A percentile compares a stretch with the other conserved stretches of the same genome.
phyloP scores from a whole-genome alignment of 2,888 invertebrate genomes.

The Falcaria lacertinaria region DNA sequence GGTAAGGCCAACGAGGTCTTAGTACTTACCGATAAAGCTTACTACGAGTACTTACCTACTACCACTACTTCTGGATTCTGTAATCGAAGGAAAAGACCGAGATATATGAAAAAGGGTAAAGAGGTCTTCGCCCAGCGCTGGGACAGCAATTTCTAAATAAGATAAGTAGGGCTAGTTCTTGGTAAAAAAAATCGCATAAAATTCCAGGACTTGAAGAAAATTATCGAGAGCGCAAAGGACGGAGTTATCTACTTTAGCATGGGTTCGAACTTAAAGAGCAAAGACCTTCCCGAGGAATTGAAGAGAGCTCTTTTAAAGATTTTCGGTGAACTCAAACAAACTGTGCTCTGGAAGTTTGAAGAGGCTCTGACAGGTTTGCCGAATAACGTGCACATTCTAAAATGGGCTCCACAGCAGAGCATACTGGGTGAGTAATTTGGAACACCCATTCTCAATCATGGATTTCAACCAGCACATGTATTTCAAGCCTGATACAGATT shows the following conservation, averaged over 20 bases:
- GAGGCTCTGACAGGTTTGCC: conserved; percentile 41
- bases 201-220: conserved; percentile 40
- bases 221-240: conserved; percentile 43
- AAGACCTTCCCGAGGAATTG: conserved; percentile 32
- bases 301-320: conserved; percentile 38
- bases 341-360: conserved; percentile 68
- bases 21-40: no score
- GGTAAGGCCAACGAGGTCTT: no score
- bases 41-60: no score
- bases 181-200: not conserved
- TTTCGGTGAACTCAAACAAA: conserved; percentile 56
- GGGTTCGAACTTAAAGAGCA: conserved; percentile 50
- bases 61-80: no score
- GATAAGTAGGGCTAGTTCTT: not conserved
- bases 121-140: no score
- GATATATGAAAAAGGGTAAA: no score
- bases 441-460: no score
- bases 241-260: conserved; percentile 62
- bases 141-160: conserved; percentile 1
- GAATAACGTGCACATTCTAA: conserved; percentile 54
- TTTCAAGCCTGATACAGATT: no score
- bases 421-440: conserved; percentile 28
- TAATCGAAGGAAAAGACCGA: no score
- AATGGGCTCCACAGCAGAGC: conserved; percentile 54
- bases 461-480: no score